Evolutionary conservation across 2,888 invertebrate species (phyloP), one percentile per base, ranked within the genome.

Genomic region (Rhamphomyia laevipes): DNA sequence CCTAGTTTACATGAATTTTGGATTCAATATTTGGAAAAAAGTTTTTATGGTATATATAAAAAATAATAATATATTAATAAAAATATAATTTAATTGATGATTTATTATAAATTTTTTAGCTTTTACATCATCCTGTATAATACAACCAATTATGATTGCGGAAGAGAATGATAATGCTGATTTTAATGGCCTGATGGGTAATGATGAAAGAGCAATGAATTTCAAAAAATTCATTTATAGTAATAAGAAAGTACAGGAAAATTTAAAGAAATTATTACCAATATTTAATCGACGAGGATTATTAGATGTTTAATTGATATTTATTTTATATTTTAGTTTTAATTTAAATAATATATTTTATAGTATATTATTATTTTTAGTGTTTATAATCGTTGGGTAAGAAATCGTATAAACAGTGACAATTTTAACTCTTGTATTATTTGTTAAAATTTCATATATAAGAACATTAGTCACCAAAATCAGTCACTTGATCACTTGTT

Each of bases 131-230:
- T 21, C 58, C 0, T 50, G 60, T 5, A 45, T 55, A 12, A 51
- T 52, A n/a, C 58, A 61, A 17, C 62, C 63, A 1, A 18, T 65
- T 2, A 55, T 63, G 58, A 55, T 61, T 2, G 65, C 63, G 33
- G 61, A 62, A 46, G 51, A 65, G 35, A 61, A 56, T 6, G 58
- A 53, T 1, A 63, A 65, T 52, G 66, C 65, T 4, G 65, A 65
- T 45, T 60, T 66, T 16, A 49, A 56, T 21, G 55, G 56, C 3
- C 13, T 67, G 2, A 46, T 65, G 41, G 15, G 50, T n/a, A 56
- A 55, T 12, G 57, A 61, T 48, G 65, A 65, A 18, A 54, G 58
- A 1, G 57, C 60, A 3, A 52, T 53, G 1, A 57, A 57, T 51
- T 61, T 41, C 43, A 51, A 52, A 45, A 42, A 42, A 49, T 45